A percentile compares a stretch with the other conserved stretches of the same genome.
Evolutionary conservation across 2,888 invertebrate genomes (phyloP).

Genomic region (Ophraella communa): DNA sequence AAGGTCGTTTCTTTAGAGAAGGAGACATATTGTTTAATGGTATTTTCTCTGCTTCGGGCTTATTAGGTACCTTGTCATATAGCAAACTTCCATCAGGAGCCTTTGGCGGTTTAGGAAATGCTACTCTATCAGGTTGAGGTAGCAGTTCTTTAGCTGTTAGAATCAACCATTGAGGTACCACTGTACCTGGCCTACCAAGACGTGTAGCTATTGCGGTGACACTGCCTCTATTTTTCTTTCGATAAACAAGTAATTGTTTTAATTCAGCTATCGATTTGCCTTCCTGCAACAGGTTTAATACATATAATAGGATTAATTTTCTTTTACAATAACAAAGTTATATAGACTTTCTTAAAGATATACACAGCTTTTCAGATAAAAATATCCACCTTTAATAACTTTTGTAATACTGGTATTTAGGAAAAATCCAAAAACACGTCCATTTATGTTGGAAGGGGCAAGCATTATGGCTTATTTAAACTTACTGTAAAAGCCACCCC

Average conservation of each 20-base stretch:
- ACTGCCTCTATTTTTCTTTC: slow-evolving; percentile 68
- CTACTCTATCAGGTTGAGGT: slow-evolving; percentile 81
- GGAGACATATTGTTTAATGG: slow-evolving; percentile 64
- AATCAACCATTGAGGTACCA: slow-evolving; percentile 70
- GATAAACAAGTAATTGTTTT: slow-evolving; percentile 64
- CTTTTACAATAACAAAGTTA: too few relatives aligned
- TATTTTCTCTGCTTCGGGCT: slow-evolving; percentile 74
- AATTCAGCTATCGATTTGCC: slow-evolving; percentile 64
- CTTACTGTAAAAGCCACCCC: too few relatives aligned
- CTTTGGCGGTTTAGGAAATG: slow-evolving; percentile 91
- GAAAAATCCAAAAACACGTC: too few relatives aligned
- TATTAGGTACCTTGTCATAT: slow-evolving; percentile 86
- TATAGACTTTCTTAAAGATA: too few relatives aligned
- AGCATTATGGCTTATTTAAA: too few relatives aligned
- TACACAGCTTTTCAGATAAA: too few relatives aligned
- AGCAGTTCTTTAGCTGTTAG: slow-evolving; percentile 77
- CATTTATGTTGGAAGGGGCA: too few relatives aligned
- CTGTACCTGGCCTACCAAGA: slow-evolving; percentile 68
- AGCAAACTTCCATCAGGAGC: slow-evolving; percentile 87
- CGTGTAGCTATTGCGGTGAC: slow-evolving; percentile 76
- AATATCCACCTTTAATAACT: too few relatives aligned
- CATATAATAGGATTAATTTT: neutral
- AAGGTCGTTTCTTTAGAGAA: slow-evolving; percentile 82
- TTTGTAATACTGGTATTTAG: too few relatives aligned
- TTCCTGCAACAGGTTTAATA: slow-evolving; percentile 33